phyloP scores from a whole-genome alignment of 2,113 vertebrate genomes.

The Sphyrna mokarran region DNA sequence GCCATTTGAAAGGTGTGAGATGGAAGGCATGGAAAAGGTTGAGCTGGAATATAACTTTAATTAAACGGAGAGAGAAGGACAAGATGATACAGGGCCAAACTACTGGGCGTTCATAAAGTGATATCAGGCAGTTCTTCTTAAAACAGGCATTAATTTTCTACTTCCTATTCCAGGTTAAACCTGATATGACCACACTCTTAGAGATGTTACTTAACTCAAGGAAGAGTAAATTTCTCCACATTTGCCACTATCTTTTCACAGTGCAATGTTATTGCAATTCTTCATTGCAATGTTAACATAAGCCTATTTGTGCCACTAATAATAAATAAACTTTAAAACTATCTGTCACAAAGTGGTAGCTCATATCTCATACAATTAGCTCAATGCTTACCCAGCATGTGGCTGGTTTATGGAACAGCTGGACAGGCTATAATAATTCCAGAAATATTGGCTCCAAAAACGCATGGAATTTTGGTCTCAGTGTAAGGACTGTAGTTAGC shows the following conservation, averaged over 20 bases:
- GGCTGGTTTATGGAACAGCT: not conserved
- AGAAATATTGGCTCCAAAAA: not conserved
- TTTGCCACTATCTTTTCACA: not conserved
- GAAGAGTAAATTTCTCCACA: not conserved
- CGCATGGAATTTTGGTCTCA: not conserved
- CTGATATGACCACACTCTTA: not conserved
- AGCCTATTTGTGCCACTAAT: no score
- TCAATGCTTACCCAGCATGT: not conserved
- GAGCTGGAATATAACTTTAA: not conserved
- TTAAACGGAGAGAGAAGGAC: not conserved
- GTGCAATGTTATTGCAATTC: no score
- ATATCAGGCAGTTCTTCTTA: not conserved
- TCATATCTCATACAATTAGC: not conserved
- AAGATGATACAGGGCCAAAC: not conserved
- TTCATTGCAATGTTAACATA: no score
- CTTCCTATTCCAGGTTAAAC: not conserved
- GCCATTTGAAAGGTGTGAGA: not conserved
- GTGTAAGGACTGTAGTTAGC: not conserved
- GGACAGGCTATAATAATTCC: not conserved
- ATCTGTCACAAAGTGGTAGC: not conserved
- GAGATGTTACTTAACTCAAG: not conserved
- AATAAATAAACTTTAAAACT: no score
- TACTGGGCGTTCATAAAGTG: not conserved
- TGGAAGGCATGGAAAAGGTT: not conserved
- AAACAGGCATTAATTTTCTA: not conserved